Percentiles rank a stretch among this genome's conserved stretches.
phyloP scores from a whole-genome alignment of 2,113 vertebrate species.

The Ovis aries region DNA sequence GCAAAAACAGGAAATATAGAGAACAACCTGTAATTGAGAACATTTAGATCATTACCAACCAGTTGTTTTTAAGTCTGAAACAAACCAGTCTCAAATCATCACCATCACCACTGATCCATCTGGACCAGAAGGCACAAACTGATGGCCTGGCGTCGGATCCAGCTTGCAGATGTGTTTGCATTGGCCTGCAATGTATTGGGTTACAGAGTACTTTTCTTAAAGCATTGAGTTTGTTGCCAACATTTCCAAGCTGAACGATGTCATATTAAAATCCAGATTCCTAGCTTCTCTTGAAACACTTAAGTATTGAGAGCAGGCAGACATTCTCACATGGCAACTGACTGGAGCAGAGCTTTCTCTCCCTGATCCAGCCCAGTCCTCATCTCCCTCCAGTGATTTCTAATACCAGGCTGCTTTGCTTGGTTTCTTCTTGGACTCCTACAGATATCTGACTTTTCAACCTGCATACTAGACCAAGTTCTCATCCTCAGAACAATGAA shows the following conservation, averaged over 20 bases:
- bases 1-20: slow-evolving; percentile 22
- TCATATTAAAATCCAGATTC: neutral
- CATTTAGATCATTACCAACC: neutral
- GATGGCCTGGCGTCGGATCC: neutral
- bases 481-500: neutral
- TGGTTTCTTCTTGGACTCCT: neutral
- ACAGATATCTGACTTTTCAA: neutral
- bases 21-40: neutral
- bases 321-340: neutral
- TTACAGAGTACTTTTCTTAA: neutral
- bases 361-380: neutral
- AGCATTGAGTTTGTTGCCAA: neutral
- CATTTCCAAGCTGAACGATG: neutral
- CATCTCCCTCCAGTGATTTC: neutral
- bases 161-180: neutral
- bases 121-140: neutral
- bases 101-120: neutral
- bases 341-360: neutral
- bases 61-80: neutral
- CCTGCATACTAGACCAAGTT: neutral
- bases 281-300: neutral
- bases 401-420: neutral
- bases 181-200: neutral
- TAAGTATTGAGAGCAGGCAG: neutral
- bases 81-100: neutral